Percentiles rank a stretch among this genome's conserved stretches.
phyloP scores from a whole-genome alignment of 2,888 invertebrate species.

The Drosophila koepferae region DNA sequence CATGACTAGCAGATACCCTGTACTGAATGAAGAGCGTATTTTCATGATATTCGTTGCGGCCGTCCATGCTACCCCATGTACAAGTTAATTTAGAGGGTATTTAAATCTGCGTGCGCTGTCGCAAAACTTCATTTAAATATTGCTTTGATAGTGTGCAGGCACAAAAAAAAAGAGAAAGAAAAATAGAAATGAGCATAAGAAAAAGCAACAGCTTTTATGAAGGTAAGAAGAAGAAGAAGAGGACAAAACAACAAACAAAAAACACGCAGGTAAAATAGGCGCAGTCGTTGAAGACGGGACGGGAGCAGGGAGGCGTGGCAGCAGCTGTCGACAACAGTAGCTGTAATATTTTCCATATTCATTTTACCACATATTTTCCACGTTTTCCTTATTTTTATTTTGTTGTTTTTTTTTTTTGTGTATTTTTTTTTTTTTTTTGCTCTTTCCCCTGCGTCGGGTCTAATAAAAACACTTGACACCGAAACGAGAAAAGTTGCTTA shows the following conservation, averaged over 20 bases:
- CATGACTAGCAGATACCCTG: neutral
- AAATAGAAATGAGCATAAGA: constrained; percentile 8
- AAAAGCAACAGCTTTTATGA: constrained; percentile 47
- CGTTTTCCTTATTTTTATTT: constrained; percentile 21
- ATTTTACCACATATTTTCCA: constrained; percentile 25
- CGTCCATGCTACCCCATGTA: neutral
- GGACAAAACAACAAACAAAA: neutral
- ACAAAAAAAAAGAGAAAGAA: neutral
- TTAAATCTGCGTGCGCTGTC: constrained; percentile 26
- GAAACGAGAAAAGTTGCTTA: constrained; percentile 66
- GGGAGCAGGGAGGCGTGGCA: neutral
- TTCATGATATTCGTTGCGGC: neutral
- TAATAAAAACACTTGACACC: constrained; percentile 75
- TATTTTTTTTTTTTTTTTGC: constrained; percentile 3
- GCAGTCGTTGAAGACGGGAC: constrained; percentile 9
- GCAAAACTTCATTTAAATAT: constrained; percentile 54
- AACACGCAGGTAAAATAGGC: constrained; percentile 39
- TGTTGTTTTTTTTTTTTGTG: neutral
- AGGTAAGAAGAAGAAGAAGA: constrained; percentile 13
- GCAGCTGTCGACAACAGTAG: constrained; percentile 50
- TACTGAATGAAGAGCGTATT: neutral
- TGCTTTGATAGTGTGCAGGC: constrained; percentile 39
- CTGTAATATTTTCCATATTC: constrained; percentile 36
- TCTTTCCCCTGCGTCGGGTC: constrained; percentile 33
- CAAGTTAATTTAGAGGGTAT: neutral